These are phyloP conservation scores for Dryococelus australis DNA, from an alignment of 2,888 invertebrate species.

Conservation along the genomic window DNA sequence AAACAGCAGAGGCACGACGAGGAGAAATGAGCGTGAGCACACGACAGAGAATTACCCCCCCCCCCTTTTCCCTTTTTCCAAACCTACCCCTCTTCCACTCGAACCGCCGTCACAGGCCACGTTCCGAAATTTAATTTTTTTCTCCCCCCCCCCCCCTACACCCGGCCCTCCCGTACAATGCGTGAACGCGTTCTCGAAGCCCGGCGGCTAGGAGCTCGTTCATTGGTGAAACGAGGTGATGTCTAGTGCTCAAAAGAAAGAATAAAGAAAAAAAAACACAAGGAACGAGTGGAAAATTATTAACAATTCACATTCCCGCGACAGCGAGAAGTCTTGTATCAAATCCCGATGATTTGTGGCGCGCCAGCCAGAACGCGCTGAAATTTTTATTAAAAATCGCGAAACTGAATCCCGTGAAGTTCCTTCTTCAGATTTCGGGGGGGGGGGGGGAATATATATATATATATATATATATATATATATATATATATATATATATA, in stretches of 20 bases:
- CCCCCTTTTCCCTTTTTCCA: neutral
- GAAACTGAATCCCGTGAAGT: neutral
- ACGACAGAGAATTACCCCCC: neutral
- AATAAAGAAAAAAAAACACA: neutral
- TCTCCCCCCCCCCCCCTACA: neutral
- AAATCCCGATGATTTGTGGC: neutral
- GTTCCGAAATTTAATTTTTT: conserved; percentile 9
- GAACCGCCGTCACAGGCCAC: neutral
- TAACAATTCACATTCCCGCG: neutral
- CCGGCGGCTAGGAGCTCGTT: neutral
- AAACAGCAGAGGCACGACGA: neutral
- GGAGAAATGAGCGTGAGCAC: neutral
- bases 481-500: too few species aligned
- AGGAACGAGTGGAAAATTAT: neutral
- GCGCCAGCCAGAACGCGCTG: neutral
- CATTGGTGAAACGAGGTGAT: neutral
- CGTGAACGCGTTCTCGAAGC: neutral
- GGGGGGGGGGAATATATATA: too few species aligned
- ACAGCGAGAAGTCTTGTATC: neutral
- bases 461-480: too few species aligned
- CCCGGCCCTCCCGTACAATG: neutral
- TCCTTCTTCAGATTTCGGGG: neutral
- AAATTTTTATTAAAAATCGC: neutral
- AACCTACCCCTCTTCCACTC: neutral
- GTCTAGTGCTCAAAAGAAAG: neutral